phyloP scores from a whole-genome alignment of 2,797 vertebrate species.

The Danio albolineatus region DNA sequence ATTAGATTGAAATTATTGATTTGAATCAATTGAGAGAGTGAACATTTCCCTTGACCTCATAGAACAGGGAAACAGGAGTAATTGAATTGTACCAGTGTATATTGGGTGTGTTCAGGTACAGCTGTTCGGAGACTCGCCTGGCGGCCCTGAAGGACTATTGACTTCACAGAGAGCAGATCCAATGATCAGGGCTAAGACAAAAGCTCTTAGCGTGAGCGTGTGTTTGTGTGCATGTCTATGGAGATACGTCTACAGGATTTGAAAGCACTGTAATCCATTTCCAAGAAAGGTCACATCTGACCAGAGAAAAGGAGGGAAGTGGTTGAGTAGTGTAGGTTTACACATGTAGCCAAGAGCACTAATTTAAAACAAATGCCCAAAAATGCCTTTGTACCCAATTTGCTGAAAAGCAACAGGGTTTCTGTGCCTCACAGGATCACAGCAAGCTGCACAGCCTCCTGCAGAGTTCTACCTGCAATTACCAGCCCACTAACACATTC shows the following conservation, averaged over 20 bases:
- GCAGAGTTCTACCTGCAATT: conserved; percentile 55
- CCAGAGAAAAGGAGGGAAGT: not conserved
- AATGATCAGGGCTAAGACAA: conserved; percentile 53
- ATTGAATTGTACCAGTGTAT: conserved; percentile 60
- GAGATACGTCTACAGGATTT: not conserved
- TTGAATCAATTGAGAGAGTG: conserved; percentile 69
- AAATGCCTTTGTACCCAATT: conserved; percentile 29
- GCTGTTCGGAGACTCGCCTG: conserved; percentile 57
- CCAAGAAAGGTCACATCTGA: not conserved
- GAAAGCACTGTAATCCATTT: conserved; percentile 15
- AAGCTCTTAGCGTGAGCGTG: not conserved
- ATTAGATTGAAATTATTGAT: conserved; percentile 75
- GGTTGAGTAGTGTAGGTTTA: not conserved
- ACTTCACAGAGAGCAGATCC: conserved; percentile 51
- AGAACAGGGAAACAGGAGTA: conserved; percentile 66
- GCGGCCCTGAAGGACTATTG: conserved; percentile 63
- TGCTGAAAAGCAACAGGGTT: conserved; percentile 24
- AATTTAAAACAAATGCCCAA: conserved; percentile 1
- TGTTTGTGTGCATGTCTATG: conserved; percentile 5
- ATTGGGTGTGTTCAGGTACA: conserved; percentile 53
- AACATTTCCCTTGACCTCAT: conserved; percentile 61
- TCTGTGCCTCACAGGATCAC: conserved; percentile 32
- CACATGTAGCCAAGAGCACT: not conserved
- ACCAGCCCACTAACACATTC: conserved; percentile 32
- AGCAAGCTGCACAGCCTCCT: conserved; percentile 12